A percentile compares a stretch with the other conserved stretches of the same genome.
phyloP scores from a whole-genome alignment of 2,113 vertebrate genomes.

The Coreoperca whiteheadi region DNA sequence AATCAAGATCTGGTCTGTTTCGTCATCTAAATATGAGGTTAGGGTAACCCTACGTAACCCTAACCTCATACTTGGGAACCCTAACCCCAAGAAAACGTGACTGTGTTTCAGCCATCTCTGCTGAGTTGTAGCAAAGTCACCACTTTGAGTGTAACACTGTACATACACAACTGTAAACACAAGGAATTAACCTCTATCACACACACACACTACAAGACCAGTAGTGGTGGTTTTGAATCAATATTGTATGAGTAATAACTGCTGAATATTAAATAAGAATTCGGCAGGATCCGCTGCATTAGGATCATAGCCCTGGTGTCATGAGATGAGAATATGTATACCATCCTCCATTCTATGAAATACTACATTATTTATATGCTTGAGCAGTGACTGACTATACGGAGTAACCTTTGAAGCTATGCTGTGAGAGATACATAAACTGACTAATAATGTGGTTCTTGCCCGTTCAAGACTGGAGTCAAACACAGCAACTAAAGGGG shows the following conservation, averaged over 20 bases:
- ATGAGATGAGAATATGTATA: slow-evolving; percentile 35
- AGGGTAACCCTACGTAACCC: too few relatives aligned
- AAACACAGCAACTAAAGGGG: slow-evolving; percentile 27
- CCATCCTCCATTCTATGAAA: slow-evolving; percentile 21
- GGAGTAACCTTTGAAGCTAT: slow-evolving; percentile 44
- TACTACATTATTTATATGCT: slow-evolving; percentile 67
- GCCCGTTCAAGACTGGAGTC: slow-evolving; percentile 16
- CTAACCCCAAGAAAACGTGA: neutral
- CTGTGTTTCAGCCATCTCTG: neutral
- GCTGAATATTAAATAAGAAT: slow-evolving; percentile 52
- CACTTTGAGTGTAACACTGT: neutral
- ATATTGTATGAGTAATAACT: slow-evolving; percentile 64
- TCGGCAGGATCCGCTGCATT: slow-evolving; percentile 34
- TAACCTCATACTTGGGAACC: too few relatives aligned
- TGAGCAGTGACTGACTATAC: slow-evolving; percentile 17
- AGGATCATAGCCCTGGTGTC: slow-evolving; percentile 32
- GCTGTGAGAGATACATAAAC: slow-evolving; percentile 15
- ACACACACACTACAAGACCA: slow-evolving; percentile 17
- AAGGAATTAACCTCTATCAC: slow-evolving; percentile 36
- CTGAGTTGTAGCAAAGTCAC: neutral
- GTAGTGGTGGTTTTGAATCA: slow-evolving; percentile 53
- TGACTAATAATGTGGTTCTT: slow-evolving; percentile 18
- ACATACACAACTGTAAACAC: slow-evolving; percentile 18
- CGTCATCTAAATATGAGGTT: neutral
- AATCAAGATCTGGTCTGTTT: neutral